These are phyloP conservation scores for Cryptocephalus primarius DNA, from an alignment of 2,888 invertebrate genomes.

Conservation along the genomic window DNA sequence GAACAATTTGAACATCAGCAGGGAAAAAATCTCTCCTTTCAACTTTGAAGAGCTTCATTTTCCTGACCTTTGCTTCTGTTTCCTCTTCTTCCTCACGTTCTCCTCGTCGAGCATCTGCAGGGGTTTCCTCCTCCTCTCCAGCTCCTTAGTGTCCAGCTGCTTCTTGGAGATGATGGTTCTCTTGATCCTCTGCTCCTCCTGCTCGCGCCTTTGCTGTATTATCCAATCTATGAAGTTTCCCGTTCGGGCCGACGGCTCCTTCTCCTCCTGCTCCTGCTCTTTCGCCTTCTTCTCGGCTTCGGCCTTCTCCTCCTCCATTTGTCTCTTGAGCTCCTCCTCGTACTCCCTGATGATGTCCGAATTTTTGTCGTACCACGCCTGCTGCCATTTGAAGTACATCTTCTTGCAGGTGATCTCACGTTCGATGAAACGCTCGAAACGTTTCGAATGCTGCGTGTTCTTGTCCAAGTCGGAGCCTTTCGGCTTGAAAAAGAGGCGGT, in stretches of 20 bases:
- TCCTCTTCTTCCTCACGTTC: slow-evolving; percentile 44
- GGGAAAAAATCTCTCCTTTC: too few relatives aligned
- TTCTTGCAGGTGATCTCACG: slow-evolving; percentile 44
- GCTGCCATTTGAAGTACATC: slow-evolving; percentile 49
- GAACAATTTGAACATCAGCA: neutral
- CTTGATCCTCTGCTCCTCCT: slow-evolving; percentile 52
- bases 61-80: slow-evolving; percentile 39
- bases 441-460: too few relatives aligned
- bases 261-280: slow-evolving; percentile 7
- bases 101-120: slow-evolving; percentile 48
- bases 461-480: too few relatives aligned
- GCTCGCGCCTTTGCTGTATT: slow-evolving; percentile 43
- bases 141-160: slow-evolving; percentile 47
- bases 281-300: slow-evolving; percentile 37
- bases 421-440: slow-evolving; percentile 36
- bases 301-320: slow-evolving; percentile 38
- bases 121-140: slow-evolving; percentile 50
- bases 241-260: slow-evolving; percentile 8
- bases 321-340: slow-evolving; percentile 32
- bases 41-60: too few relatives aligned
- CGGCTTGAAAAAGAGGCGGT: too few relatives aligned
- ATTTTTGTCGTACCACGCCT: slow-evolving; percentile 43
- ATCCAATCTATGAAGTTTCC: slow-evolving; percentile 27
- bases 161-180: slow-evolving; percentile 52
- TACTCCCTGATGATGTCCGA: slow-evolving; percentile 30